Conservation (phyloP, 2,888 invertebrate species). For the Idaea aversata region DNA sequence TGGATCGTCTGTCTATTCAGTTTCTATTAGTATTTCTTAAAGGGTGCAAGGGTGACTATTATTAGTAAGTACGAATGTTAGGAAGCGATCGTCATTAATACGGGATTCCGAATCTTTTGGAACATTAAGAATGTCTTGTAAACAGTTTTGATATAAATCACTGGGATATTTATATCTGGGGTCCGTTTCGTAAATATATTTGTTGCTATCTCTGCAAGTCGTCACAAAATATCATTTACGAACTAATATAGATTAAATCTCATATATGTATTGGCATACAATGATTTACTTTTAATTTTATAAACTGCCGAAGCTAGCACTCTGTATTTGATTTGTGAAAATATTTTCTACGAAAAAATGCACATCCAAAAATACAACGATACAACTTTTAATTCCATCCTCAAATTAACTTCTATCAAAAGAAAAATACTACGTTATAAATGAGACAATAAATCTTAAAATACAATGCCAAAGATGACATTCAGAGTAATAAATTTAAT, state of each 20-base stretch:
- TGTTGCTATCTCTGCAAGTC: background rate
- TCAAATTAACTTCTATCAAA: background rate
- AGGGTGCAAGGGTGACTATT: conserved; percentile 72
- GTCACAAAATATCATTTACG: background rate
- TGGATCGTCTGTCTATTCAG: conserved; percentile 76
- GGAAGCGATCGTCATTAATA: conserved; percentile 68
- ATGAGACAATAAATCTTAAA: background rate
- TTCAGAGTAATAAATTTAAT: too few species aligned
- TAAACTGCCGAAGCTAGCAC: too few species aligned
- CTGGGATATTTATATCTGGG: conserved; percentile 17
- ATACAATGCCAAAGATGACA: background rate
- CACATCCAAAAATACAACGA: background rate
- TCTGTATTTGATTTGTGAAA: background rate
- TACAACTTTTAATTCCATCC: background rate
- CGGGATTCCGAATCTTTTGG: conserved; percentile 42
- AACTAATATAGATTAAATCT: too few species aligned
- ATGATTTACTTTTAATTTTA: too few species aligned
- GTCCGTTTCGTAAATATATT: background rate
- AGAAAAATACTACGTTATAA: background rate
- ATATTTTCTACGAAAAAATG: background rate
- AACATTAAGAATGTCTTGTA: conserved; percentile 54
- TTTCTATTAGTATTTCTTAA: conserved; percentile 80
- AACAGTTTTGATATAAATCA: conserved; percentile 51
- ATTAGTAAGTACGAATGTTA: conserved; percentile 69
- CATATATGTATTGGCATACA: too few species aligned